Conservation (phyloP, 2,113 vertebrate species). For the Merops nubicus region DNA sequence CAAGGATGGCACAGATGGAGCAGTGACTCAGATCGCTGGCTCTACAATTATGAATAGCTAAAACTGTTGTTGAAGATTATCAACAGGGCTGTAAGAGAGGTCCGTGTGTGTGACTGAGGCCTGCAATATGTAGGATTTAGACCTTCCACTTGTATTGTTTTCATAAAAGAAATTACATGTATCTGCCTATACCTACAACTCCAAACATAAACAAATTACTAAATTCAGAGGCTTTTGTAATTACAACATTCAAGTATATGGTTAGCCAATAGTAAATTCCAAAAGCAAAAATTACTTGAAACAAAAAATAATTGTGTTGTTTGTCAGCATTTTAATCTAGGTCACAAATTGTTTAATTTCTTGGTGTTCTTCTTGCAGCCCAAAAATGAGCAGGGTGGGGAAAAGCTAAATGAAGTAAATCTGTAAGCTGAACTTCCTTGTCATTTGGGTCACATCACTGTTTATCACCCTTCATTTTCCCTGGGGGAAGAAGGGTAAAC, state of each 20-base stretch:
- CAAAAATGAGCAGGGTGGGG: accelerated
- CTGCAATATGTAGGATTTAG: neutral
- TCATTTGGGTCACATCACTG: neutral
- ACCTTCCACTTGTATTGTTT: neutral
- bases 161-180: neutral
- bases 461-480: neutral
- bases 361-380: neutral
- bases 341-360: neutral
- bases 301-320: neutral
- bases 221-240: neutral
- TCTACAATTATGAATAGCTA: neutral
- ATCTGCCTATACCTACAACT: neutral
- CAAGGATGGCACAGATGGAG: conserved; percentile 57
- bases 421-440: neutral
- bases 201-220: neutral
- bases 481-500: neutral
- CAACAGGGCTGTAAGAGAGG: neutral
- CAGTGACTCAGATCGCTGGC: conserved; percentile 55
- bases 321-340: neutral
- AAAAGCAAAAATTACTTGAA: neutral
- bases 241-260: neutral
- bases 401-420: neutral
- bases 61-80: conserved; percentile 7
- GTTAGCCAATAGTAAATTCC: neutral
- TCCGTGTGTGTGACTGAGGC: neutral